Evolutionary conservation across 2,113 vertebrate species (phyloP).

Genomic region (Muntiacus muntjak): DNA sequence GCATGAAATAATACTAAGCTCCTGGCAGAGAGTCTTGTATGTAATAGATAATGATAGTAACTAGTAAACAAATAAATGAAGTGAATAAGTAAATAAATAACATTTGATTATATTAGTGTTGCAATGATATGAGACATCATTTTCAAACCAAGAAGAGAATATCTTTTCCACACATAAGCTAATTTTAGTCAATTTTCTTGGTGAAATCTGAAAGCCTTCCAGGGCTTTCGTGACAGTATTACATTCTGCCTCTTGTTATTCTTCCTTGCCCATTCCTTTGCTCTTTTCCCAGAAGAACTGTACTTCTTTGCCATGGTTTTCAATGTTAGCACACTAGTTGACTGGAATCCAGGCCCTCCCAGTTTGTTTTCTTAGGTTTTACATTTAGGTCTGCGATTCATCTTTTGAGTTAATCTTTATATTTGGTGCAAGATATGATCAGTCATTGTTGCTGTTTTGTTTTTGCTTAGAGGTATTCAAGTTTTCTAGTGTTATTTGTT

Average conservation of each 20-base stretch:
- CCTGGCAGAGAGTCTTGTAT: neutral
- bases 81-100: neutral
- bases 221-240: neutral
- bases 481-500: neutral
- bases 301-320: accelerated
- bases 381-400: neutral
- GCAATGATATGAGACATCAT: neutral
- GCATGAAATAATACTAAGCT: neutral
- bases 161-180: neutral
- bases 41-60: neutral
- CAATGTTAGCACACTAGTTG: accelerated
- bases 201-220: neutral
- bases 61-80: neutral
- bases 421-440: neutral
- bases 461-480: neutral
- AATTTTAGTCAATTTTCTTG: neutral
- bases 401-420: neutral
- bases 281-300: neutral
- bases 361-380: neutral
- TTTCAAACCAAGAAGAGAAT: neutral
- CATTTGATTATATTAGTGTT: neutral
- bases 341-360: neutral
- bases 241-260: neutral
- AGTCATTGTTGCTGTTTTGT: neutral
- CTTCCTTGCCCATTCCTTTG: neutral